A percentile compares a stretch with the other conserved stretches of the same genome.
Conservation (phyloP, 1,140 invertebrate genomes). For the Drosophila parabipectinata region DNA sequence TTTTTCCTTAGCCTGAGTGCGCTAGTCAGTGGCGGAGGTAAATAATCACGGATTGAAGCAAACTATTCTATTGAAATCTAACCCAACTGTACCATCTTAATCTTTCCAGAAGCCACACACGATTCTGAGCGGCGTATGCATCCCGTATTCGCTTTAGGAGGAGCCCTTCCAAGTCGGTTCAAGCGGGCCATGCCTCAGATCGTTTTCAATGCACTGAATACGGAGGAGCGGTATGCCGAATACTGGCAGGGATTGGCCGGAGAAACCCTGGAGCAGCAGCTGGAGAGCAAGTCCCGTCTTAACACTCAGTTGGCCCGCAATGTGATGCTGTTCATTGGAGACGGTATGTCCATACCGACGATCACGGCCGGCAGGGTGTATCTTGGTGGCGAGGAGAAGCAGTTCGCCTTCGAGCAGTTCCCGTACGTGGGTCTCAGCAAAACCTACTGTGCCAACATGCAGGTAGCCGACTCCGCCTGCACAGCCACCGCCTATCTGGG, state of each 20-base stretch:
- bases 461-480: constrained; percentile 88
- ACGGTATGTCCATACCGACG: constrained; percentile 90
- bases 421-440: constrained; percentile 76
- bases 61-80: not conserved
- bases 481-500: constrained; percentile 90
- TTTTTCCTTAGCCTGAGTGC: constrained; percentile 34
- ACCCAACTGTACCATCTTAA: constrained; percentile 46
- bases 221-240: constrained; percentile 70
- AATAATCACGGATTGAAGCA: not conserved
- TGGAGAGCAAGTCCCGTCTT: constrained; percentile 71
- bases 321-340: constrained; percentile 90
- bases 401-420: constrained; percentile 88
- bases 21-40: constrained; percentile 39
- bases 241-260: constrained; percentile 77
- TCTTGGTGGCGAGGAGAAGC: constrained; percentile 88
- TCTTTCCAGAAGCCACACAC: constrained; percentile 20
- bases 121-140: constrained; percentile 71
- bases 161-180: constrained; percentile 5
- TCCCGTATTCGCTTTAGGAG: constrained; percentile 39
- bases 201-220: constrained; percentile 49
- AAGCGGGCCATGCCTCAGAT: constrained; percentile 77
- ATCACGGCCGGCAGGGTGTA: constrained; percentile 88
- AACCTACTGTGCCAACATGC: constrained; percentile 90
- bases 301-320: constrained; percentile 87
- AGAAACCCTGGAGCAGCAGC: constrained; percentile 67